Percentiles rank a stretch among this genome's conserved stretches.
phyloP scores from a whole-genome alignment of 2,888 invertebrate species.

The Drosophila kanekoi region DNA sequence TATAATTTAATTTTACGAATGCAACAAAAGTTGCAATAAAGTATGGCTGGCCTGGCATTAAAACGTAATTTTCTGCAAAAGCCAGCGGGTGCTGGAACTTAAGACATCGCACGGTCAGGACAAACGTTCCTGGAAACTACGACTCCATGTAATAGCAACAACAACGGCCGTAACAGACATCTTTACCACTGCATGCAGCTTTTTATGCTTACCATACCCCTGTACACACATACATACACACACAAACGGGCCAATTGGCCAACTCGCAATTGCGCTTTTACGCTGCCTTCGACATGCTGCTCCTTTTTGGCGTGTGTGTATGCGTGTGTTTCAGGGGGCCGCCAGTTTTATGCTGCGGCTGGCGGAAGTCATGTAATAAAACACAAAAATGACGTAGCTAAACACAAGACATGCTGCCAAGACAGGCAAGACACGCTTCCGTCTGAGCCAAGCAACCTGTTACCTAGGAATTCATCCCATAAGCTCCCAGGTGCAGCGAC shows the following conservation, averaged over 20 bases:
- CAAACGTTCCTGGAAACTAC: constrained; percentile 13
- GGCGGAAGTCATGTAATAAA: constrained; percentile 80
- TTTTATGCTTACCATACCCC: constrained; percentile 12
- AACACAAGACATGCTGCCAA: constrained; percentile 51
- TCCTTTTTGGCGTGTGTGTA: constrained; percentile 23
- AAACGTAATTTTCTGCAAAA: constrained; percentile 64
- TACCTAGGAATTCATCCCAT: constrained; percentile 1
- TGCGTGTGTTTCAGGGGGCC: constrained; percentile 16
- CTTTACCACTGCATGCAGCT: constrained; percentile 30
- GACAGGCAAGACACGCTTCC: constrained; percentile 21
- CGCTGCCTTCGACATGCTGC: constrained; percentile 19
- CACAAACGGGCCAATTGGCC: constrained; percentile 11
- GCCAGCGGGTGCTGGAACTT: constrained; percentile 10
- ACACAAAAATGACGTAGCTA: constrained; percentile 78
- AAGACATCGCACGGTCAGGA: constrained; percentile 6
- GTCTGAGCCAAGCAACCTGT: constrained; percentile 6
- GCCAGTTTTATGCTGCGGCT: constrained; percentile 43
- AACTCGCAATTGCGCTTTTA: constrained; percentile 52
- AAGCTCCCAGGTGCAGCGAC: constrained; percentile 26
- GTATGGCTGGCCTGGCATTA: constrained; percentile 62
- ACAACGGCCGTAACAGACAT: constrained; percentile 11
- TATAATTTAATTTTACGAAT: constrained; percentile 73
- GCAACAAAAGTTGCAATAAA: constrained; percentile 74
- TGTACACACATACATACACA: constrained; percentile 5
- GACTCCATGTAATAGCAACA: constrained; percentile 6